A percentile compares a stretch with the other conserved stretches of the same genome.
phyloP scores from a whole-genome alignment of 92 coral and sea anemone species.

The Porites evermanni region DNA sequence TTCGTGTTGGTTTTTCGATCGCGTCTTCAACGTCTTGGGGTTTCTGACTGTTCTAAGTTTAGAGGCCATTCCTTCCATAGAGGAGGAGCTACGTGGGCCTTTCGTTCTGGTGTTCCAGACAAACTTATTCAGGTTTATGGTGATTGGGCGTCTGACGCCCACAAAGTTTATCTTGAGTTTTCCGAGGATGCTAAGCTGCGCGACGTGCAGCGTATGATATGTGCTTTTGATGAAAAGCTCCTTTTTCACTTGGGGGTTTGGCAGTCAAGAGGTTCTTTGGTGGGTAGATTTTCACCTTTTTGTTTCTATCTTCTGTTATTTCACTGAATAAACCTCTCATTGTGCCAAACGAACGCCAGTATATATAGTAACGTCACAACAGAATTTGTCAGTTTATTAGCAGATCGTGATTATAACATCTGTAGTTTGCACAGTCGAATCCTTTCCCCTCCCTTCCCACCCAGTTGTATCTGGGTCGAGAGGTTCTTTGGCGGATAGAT shows the following conservation, averaged over 20 bases:
- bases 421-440: no score
- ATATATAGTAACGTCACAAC: no score
- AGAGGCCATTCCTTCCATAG: slow-evolving; percentile 30
- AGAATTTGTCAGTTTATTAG: background rate
- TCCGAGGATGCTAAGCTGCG: background rate
- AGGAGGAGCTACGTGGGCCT: slow-evolving; percentile 28
- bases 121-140: slow-evolving; percentile 33
- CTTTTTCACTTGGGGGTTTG: no score
- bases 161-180: slow-evolving; percentile 24
- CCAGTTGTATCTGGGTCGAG: background rate
- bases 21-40: background rate
- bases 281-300: background rate
- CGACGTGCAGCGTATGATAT: background rate
- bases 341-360: background rate
- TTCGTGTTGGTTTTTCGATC: background rate
- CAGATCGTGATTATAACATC: background rate
- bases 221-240: background rate
- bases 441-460: no score
- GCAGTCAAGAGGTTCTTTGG: slow-evolving; percentile 1
- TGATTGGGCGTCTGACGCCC: slow-evolving; percentile 26
- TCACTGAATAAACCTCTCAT: slow-evolving; percentile 10
- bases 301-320: background rate
- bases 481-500: background rate
- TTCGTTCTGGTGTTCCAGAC: slow-evolving; percentile 18
- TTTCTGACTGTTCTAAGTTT: background rate